A percentile compares a stretch with the other conserved stretches of the same genome.
Conservation (phyloP, 2,888 invertebrate species). For the Corbicula japonica region DNA sequence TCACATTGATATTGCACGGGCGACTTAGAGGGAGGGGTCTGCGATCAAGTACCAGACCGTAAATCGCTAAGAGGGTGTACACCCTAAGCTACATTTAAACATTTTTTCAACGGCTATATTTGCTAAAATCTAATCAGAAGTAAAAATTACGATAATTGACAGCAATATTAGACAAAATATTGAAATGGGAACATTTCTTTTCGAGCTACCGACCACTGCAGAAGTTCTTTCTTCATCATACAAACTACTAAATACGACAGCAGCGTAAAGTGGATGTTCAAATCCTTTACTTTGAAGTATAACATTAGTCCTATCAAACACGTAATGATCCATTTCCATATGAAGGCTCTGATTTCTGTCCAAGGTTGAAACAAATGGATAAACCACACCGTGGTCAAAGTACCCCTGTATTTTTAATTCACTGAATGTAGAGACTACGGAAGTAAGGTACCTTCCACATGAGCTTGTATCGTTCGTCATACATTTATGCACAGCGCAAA, state of each 20-base stretch:
- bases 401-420: conserved; percentile 53
- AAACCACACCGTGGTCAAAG: conserved; percentile 40
- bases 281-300: conserved; percentile 53
- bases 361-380: conserved; percentile 51
- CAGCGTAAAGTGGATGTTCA: conserved; percentile 53
- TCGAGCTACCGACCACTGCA: no score
- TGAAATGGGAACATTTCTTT: no score
- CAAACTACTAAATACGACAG: conserved; percentile 51
- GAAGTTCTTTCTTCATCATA: not conserved
- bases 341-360: not conserved
- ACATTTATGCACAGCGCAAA: conserved; percentile 58
- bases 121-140: no score
- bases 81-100: no score
- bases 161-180: no score
- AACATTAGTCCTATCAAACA: conserved; percentile 44
- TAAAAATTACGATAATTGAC: no score
- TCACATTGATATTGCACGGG: no score
- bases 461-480: conserved; percentile 21
- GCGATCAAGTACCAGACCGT: no score
- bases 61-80: no score
- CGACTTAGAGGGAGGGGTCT: no score
- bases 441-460: conserved; percentile 31
- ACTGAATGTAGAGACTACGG: conserved; percentile 41
- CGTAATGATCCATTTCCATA: conserved; percentile 54
- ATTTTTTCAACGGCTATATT: no score